Evolutionary conservation across 2,888 invertebrate species (phyloP), one percentile per base, ranked within the genome.

Genomic region (Luffia ferchaultella): DNA sequence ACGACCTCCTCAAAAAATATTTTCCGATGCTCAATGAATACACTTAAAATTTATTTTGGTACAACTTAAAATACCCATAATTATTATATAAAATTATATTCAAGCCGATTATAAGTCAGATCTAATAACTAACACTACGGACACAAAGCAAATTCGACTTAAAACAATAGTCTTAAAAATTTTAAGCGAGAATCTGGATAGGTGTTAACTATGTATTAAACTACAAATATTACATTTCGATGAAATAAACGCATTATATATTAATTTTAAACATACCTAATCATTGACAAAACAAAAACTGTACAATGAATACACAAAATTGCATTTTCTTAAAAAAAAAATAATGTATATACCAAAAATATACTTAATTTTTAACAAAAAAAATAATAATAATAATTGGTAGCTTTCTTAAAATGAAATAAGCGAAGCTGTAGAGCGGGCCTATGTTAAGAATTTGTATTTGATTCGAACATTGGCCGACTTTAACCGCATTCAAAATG

Each of bases 11-110:
- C 16, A n/a, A 16, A 46, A 30, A 17, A 20, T 46, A 46, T 16
- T 40, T 16, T 20, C 16, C 3, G 20, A 12, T 18, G 9, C 1
- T 41, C 62, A 65, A 66, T 57, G 57, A 61, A 60, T 68, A n/a
- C 63, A 78, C 80, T 80, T 80, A 80, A 79, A 80, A 80, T 78
- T 74, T 64, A 70, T 68, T 76, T 68, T 65, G 61, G 60, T 72
- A 73, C 77, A 70, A 75, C 60, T 56, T 59, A 52, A 52, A 56
- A 67, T 62, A 65, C 64, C 67, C 61, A 61, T 58, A 30, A 30
- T 7, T 30, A 12, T 30, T 30, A 30, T 30, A 57, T 56, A 61
- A 55, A 58, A 51, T 51, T 51, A 50, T 57, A 60, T 53, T 51
- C 53, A 51, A 58, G 58, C 55, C 58, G 57, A 55, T 60, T 60